These are phyloP conservation scores for Molossus alvarezi DNA, from an alignment of 2,797 vertebrate species.

Conservation along the genomic window DNA sequence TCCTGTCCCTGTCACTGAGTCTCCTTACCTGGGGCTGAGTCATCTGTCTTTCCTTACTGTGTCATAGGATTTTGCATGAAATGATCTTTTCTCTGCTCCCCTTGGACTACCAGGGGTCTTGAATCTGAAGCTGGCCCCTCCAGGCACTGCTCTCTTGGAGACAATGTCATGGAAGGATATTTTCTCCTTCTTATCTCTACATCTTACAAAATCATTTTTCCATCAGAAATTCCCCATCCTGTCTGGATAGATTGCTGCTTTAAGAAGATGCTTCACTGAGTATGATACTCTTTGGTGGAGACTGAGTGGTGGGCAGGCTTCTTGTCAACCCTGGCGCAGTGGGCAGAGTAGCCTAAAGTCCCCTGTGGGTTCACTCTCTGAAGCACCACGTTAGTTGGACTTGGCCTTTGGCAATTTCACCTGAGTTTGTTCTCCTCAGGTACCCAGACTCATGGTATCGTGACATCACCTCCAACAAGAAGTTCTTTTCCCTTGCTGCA, in stretches of 20 bases:
- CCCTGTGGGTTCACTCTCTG: neutral
- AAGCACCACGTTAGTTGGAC: neutral
- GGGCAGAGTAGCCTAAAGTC: neutral
- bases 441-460: slow-evolving; percentile 99
- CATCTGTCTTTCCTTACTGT: neutral
- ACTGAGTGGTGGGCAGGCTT: neutral
- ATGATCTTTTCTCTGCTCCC: neutral
- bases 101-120: neutral
- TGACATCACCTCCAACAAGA: slow-evolving; percentile 99
- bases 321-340: neutral
- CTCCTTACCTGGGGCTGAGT: neutral
- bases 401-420: neutral
- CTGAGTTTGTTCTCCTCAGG: slow-evolving; percentile 88
- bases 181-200: neutral
- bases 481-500: slow-evolving; percentile 99
- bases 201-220: neutral
- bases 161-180: neutral
- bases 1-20: fast-evolving
- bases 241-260: neutral
- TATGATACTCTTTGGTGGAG: neutral
- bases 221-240: neutral
- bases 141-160: neutral
- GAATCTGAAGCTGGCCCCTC: neutral
- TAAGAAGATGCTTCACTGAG: neutral
- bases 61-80: neutral